Base-by-base conservation (phyloP, 2,113 vertebrate genomes). In the Lota lota region DNA sequence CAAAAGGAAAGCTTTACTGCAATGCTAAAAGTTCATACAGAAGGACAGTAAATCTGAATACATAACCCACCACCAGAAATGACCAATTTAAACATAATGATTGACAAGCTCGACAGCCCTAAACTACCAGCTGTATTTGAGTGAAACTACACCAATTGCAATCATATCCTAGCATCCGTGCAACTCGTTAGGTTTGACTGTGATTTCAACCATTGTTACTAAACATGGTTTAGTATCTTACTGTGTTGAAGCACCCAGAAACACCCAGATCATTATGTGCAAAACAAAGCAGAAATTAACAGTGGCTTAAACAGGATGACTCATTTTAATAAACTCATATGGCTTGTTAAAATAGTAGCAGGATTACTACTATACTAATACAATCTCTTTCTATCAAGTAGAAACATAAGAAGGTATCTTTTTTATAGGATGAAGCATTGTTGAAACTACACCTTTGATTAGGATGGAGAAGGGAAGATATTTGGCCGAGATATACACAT, bases 401-500 rank as follows among this genome's bases (percentile, higher is more conserved):
- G 75, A 87, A 85, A 85, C 76, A 83, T 66, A 74, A 22, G 62
- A 68, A 63, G 67, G 11, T 63, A 36, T 33, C 4, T 19, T 59
- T 64, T 56, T 10, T 12, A 10, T 47, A 14, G 10, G 10, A 11
- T 47, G 64, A 53, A 80, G 74, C 12, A 63, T 53, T 33, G 47
- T 64, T 67, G 66, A 74, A 78, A 78, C n/a, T 19, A 61, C 14
- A 5, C 22, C 22, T 66, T 10, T 75, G 19, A 59, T 16, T 79
- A 5, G 64, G 17, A 47, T 11, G 20, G 61, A 66, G 64, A 24
- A 5, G 19, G 64, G 61, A 6, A 59, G 11, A 63, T 18, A 47
- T 80, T 88, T 86, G 79, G 82, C 78, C 61, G 72, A 78, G 77
- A 50, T 64, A 20, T 61, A 69, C 72, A n/a, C 20, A 59, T 59